A percentile compares a stretch with the other conserved stretches of the same genome.
Conservation (phyloP, 2,113 vertebrate genomes). For the Capreolus pygargus region DNA sequence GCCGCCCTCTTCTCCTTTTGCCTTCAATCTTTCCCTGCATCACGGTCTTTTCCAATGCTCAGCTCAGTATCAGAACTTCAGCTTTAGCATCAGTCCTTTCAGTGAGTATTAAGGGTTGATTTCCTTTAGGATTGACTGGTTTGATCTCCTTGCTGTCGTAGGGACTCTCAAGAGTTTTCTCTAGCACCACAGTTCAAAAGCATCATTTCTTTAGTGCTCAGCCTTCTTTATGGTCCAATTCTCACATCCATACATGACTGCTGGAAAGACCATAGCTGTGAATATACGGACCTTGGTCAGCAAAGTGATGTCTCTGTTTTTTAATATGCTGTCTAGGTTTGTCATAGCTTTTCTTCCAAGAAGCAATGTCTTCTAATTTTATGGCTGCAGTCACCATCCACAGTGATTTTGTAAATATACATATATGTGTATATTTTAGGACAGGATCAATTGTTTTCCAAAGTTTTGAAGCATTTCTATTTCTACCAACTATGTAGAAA, state of each 20-base stretch:
- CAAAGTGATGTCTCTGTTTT: background rate
- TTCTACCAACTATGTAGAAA: background rate
- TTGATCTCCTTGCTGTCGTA: background rate
- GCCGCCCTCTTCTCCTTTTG: background rate
- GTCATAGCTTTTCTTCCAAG: background rate
- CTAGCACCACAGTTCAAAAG: background rate
- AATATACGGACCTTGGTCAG: background rate
- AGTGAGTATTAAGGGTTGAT: background rate
- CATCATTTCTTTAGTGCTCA: background rate
- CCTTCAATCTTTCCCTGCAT: background rate
- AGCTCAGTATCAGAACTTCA: background rate
- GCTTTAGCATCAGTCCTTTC: background rate
- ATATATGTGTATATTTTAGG: background rate
- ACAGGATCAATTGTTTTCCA: background rate
- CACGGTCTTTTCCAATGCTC: background rate
- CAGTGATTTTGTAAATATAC: background rate
- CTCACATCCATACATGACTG: background rate
- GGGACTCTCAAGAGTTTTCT: background rate
- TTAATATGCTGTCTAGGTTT: background rate
- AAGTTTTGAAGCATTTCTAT: background rate
- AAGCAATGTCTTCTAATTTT: background rate
- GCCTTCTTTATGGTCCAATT: background rate
- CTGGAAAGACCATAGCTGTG: background rate
- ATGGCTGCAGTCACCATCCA: accelerated
- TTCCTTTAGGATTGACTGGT: background rate